Percentiles rank a stretch among this genome's conserved stretches.
These are phyloP conservation scores for Acrobeloides nanus DNA, from an alignment of 2,888 invertebrate species.

Conservation along the genomic window DNA sequence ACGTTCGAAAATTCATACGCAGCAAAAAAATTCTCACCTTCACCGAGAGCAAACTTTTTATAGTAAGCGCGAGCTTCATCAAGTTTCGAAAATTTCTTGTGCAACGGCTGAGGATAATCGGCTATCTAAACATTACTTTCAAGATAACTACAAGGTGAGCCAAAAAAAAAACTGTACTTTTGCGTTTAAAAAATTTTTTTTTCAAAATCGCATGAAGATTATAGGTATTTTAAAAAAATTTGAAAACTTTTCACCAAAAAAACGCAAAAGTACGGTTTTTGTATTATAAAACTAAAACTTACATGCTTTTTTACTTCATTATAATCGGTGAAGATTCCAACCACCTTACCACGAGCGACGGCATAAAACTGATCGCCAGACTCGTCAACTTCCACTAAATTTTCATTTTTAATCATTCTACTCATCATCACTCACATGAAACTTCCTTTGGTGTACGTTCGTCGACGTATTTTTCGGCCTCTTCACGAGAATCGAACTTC, in stretches of 20 bases:
- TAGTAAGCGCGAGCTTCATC: slow-evolving; percentile 33
- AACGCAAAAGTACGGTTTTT: background rate
- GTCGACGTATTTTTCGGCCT: slow-evolving; percentile 53
- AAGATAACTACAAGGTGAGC: too few species aligned
- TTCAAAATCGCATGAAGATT: too few species aligned
- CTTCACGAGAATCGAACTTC: slow-evolving; percentile 54
- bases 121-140: slow-evolving; percentile 35
- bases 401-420: background rate
- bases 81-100: slow-evolving; percentile 32
- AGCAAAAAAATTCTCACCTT: too few species aligned
- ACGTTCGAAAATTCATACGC: too few species aligned
- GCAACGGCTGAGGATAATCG: slow-evolving; percentile 34
- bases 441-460: too few species aligned
- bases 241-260: too few species aligned
- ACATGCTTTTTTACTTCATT: slow-evolving; percentile 33
- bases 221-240: too few species aligned
- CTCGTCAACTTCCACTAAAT: slow-evolving; percentile 16
- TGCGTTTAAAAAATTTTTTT: too few species aligned
- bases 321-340: slow-evolving; percentile 35
- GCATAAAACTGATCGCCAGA: slow-evolving; percentile 28
- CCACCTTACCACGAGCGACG: slow-evolving; percentile 34
- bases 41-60: slow-evolving; percentile 29
- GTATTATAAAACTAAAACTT: slow-evolving; percentile 1
- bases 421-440: too few species aligned
- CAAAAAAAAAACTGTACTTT: too few species aligned